Evolutionary conservation across 2,797 vertebrate species (phyloP).

Genomic region (Leptatherina wallacei): DNA sequence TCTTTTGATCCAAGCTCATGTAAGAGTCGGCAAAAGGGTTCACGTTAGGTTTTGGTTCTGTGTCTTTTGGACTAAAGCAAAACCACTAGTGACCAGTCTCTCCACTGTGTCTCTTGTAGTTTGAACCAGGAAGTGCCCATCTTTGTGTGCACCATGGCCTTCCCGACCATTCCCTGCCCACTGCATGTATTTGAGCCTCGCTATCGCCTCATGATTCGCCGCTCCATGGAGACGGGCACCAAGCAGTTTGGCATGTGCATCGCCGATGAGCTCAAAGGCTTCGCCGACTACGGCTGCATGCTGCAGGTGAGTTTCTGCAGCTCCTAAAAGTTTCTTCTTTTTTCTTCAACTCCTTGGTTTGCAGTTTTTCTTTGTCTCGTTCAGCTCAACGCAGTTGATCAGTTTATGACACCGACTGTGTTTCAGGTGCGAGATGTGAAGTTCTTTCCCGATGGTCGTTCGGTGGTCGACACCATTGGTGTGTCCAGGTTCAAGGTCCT

Average conservation of each 20-base stretch:
- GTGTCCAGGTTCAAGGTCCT: conserved; percentile 90
- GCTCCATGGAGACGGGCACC: conserved; percentile 95
- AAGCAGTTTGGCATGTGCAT: conserved; percentile 96
- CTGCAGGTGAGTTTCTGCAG: conserved; percentile 77
- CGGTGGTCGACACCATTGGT: conserved; percentile 91
- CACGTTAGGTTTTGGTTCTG: no score
- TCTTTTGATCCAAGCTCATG: not conserved
- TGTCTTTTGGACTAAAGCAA: not conserved
- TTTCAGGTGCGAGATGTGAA: conserved; percentile 89
- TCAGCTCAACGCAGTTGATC: fast-evolving
- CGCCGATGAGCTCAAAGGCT: conserved; percentile 91
- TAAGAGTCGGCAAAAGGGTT: no score
- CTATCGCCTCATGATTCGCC: conserved; percentile 94
- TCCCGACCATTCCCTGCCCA: conserved; percentile 93
- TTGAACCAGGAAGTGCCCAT: conserved; percentile 96
- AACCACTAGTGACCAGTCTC: not conserved
- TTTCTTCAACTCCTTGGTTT: not conserved
- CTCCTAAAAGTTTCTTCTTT: no score
- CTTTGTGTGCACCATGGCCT: conserved; percentile 95
- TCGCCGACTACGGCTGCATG: conserved; percentile 93
- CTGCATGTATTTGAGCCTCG: conserved; percentile 94
- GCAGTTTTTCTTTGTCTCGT: not conserved
- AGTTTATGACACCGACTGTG: not conserved
- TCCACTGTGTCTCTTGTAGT: conserved; percentile 68
- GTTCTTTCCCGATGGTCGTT: conserved; percentile 93